Evolutionary conservation across 1,140 invertebrate genomes (phyloP).

Genomic region (Bicyclus anynana): DNA sequence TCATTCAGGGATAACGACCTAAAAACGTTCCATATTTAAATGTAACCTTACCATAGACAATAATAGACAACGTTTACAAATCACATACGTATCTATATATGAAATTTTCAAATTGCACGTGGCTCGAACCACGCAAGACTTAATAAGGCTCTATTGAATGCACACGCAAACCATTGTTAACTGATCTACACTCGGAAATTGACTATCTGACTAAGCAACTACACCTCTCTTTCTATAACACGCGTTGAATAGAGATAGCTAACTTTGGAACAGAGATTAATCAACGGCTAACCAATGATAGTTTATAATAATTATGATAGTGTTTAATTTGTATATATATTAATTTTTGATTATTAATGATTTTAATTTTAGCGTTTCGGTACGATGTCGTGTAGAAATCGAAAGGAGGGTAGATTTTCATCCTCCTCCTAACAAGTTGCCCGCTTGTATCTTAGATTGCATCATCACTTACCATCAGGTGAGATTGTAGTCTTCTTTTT

Average conservation of each 20-base stretch:
- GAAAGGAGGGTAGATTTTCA: too few relatives aligned
- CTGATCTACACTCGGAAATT: constrained; percentile 2
- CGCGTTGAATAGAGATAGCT: neutral
- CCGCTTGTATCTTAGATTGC: too few relatives aligned
- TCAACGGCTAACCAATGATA: neutral
- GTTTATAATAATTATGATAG: neutral
- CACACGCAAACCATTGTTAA: constrained; percentile 3
- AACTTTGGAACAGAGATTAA: neutral
- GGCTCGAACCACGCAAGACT: neutral
- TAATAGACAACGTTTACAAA: neutral
- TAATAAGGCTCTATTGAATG: constrained; percentile 5
- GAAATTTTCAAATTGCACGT: neutral
- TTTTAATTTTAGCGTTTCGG: too few relatives aligned
- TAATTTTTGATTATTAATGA: neutral
- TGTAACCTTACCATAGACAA: neutral
- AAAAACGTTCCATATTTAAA: neutral
- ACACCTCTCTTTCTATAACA: neutral
- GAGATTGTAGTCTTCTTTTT: too few relatives aligned
- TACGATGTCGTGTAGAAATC: too few relatives aligned
- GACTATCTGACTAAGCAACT: constrained; percentile 1
- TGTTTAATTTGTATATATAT: neutral
- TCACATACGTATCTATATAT: neutral
- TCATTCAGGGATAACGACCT: too few relatives aligned
- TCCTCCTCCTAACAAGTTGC: too few relatives aligned
- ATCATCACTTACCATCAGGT: too few relatives aligned